Conservation (phyloP, 2,113 vertebrate genomes). For the Phylloscopus trochilus region DNA sequence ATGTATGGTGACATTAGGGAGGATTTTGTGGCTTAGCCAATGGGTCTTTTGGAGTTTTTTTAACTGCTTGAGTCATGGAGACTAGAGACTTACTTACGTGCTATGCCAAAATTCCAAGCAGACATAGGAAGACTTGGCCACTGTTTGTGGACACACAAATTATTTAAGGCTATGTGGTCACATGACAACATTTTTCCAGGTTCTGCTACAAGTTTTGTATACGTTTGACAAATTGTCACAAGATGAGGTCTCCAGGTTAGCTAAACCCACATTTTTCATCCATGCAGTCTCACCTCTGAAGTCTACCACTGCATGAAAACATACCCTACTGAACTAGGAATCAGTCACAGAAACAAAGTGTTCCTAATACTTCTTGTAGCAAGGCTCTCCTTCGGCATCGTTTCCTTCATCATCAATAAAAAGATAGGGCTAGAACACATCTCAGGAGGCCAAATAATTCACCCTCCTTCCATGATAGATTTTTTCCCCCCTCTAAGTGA, state of each 20-base stretch:
- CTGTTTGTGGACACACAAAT: neutral
- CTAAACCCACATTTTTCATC: neutral
- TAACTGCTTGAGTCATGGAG: neutral
- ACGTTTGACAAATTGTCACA: neutral
- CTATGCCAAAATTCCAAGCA: neutral
- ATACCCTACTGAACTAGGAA: neutral
- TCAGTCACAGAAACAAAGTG: neutral
- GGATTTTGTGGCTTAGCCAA: neutral
- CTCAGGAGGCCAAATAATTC: neutral
- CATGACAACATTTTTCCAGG: neutral
- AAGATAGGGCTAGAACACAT: neutral
- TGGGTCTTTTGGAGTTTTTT: neutral
- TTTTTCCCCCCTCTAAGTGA: neutral
- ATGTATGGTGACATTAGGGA: neutral
- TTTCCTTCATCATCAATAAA: neutral
- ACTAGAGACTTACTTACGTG: fast-evolving
- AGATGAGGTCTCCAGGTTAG: neutral
- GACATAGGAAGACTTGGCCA: neutral
- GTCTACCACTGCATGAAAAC: neutral
- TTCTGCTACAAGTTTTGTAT: neutral
- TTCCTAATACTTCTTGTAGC: neutral
- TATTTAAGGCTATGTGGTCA: neutral
- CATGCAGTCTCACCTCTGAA: neutral
- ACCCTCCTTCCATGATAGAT: fast-evolving
- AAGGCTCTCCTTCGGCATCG: neutral